These are phyloP conservation scores for Naja naja DNA, from an alignment of 2,113 vertebrate genomes.

Conservation along the genomic window DNA sequence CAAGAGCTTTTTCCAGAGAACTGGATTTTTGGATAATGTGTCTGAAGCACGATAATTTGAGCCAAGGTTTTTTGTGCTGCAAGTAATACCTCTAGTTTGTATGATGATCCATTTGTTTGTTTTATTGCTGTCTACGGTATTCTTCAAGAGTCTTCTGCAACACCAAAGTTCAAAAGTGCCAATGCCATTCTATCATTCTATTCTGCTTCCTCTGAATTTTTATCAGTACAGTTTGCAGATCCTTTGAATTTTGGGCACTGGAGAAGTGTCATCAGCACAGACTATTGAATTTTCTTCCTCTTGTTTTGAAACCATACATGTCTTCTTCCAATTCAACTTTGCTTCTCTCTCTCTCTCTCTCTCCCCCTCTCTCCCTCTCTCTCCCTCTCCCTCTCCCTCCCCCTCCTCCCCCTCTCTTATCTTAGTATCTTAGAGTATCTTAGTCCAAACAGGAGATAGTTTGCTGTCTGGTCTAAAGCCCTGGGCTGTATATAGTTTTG, in stretches of 20 bases:
- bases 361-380: no score
- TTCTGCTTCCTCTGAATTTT: background rate
- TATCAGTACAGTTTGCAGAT: background rate
- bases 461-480: background rate
- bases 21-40: background rate
- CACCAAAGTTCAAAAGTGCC: background rate
- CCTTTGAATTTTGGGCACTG: background rate
- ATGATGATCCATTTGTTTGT: background rate
- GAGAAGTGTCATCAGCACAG: background rate
- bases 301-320: background rate
- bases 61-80: background rate
- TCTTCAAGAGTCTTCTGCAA: background rate
- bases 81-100: background rate
- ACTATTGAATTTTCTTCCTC: background rate
- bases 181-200: background rate
- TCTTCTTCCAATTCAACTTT: background rate
- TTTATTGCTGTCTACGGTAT: background rate
- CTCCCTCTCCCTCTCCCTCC: no score
- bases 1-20: background rate
- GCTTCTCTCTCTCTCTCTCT: no score
- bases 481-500: background rate
- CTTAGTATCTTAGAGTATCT: no score
- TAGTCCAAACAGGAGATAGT: background rate
- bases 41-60: background rate
- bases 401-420: no score